These are phyloP conservation scores for Boulengeromyrus knoepffleri DNA, from an alignment of 2,113 vertebrate species.

Conservation along the genomic window DNA sequence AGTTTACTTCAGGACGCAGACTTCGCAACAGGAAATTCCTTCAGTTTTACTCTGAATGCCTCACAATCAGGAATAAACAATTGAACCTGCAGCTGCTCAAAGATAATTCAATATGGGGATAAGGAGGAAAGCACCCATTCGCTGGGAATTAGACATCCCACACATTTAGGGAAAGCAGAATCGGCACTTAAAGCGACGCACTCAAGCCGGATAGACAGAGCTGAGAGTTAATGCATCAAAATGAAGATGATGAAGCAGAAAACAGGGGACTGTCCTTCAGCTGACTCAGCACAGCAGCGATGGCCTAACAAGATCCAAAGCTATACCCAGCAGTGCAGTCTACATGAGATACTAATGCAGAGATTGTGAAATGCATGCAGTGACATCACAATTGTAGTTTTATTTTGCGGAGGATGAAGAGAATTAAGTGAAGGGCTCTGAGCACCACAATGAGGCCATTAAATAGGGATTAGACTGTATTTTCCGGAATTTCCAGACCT, in stretches of 20 bases:
- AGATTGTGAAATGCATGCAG: not conserved
- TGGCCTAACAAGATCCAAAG: not conserved
- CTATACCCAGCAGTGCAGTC: not conserved
- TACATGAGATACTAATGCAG: not conserved
- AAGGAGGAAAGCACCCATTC: not conserved
- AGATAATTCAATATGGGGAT: not conserved
- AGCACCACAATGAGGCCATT: not conserved
- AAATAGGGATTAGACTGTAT: not conserved
- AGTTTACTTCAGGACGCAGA: not conserved
- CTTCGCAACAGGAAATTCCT: not conserved
- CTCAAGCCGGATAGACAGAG: not conserved
- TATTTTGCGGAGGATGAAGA: not conserved
- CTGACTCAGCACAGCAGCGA: not conserved
- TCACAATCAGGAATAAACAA: not conserved
- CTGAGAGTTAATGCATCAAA: not conserved
- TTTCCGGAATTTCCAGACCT: not conserved
- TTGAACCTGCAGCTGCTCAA: not conserved
- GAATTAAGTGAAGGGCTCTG: not conserved
- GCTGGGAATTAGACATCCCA: not conserved
- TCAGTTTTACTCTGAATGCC: not conserved
- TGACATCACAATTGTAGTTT: not conserved
- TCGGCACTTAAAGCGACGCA: not conserved
- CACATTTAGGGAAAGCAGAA: not conserved
- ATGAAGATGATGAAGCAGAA: not conserved
- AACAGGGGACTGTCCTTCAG: not conserved